Evolutionary conservation across 2,113 vertebrate genomes (phyloP), one percentile per base, ranked within the genome.

Genomic region (Phyllopteryx taeniolatus): DNA sequence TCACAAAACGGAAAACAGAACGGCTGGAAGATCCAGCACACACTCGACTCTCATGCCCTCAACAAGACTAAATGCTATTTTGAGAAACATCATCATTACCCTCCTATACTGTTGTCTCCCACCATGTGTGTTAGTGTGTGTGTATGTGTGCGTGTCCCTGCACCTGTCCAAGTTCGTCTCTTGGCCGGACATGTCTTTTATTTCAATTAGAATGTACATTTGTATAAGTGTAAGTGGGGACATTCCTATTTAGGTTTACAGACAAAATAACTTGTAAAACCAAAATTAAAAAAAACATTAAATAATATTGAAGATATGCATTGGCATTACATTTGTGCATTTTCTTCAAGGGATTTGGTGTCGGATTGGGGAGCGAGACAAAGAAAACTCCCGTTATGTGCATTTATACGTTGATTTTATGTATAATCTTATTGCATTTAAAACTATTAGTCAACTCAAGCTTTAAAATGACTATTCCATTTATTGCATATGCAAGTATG

Each of bases 11-110:
- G 65, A 66, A 60, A 77, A 68, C 62, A 71, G 65, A 66, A 63
- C 62, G 56, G 56, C 33, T 47, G 8, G 70, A 71, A 59, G 64
- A 62, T 67, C 57, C 61, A 42, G 47, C 62, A 35, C 8, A 70
- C 68, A 54, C 19, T 77, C 76, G 73, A 3, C 63, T 47, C 57
- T 5, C 62, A 60, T 68, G 15, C 68, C 47, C 62, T 77, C 63
- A 70, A 71, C 71, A 67, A 79, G 79, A 62, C 67, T 68, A 51
- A 74, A 66, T 62, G 73, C 86, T 93, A 91, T 91, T 91, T 91
- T 80, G 82, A 84, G 92, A 76, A 85, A 84, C 83, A 77, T 67
- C 64, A 70, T 79, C 65, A 68, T 79, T 69, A 82, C 77, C 74
- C 85, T 74, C 63, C 82, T 78, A 76, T 81, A 60, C 78, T 78